Conservation (phyloP, 2,797 vertebrate genomes). For the Urophycis tenuis region DNA sequence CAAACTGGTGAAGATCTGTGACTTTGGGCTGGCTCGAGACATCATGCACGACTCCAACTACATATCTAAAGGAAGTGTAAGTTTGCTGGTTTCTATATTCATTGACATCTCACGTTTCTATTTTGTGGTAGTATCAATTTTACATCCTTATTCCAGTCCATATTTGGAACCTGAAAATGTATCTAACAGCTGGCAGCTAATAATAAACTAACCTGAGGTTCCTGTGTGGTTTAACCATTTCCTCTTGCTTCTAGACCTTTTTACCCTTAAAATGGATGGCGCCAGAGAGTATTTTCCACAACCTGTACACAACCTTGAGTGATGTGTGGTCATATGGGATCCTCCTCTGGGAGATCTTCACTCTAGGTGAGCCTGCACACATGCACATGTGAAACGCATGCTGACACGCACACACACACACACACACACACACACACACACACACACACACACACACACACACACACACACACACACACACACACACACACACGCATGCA, state of each 20-base stretch:
- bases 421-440: background rate
- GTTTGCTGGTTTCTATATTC: too few species aligned
- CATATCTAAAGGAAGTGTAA: constrained; percentile 97
- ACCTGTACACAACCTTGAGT: constrained; percentile 93
- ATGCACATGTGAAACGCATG: background rate
- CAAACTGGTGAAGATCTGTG: constrained; percentile 98
- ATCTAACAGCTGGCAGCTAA: background rate
- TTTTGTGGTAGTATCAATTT: too few species aligned
- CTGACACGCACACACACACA: constrained; percentile 2
- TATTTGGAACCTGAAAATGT: background rate
- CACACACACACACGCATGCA: constrained; percentile 19
- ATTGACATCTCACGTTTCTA: too few species aligned
- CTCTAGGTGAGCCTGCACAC: constrained; percentile 73
- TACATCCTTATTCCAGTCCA: background rate
- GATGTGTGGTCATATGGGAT: constrained; percentile 98
- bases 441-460: background rate
- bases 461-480: background rate
- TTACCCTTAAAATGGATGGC: constrained; percentile 99
- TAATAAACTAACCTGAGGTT: background rate
- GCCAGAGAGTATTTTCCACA: constrained; percentile 98
- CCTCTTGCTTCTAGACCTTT: constrained; percentile 77
- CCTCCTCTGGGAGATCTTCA: constrained; percentile 98
- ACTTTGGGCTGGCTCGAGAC: constrained; percentile 94
- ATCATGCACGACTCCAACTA: constrained; percentile 98
- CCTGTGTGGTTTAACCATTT: background rate